Evolutionary conservation across 2,888 invertebrate genomes (phyloP), one percentile per base, ranked within the genome.

Genomic region (Acronicta aceris): DNA sequence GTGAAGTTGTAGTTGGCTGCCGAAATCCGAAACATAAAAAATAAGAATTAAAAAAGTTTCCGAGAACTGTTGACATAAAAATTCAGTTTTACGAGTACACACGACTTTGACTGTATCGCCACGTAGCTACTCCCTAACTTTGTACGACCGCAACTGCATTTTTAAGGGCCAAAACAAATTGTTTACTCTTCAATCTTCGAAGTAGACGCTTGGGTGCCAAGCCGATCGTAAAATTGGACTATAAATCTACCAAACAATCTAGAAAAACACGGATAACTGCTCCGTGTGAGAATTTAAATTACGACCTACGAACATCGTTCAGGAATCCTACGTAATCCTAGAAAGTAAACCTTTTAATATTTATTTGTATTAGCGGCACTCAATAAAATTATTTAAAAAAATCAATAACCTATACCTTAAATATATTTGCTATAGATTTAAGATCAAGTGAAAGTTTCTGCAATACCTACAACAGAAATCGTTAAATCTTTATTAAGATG

Each of bases 11-110:
- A 69, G 63, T 76, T 59, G 49, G 42, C 43, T 64, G 33, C n/a
- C 59, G 70, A 79, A 81, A 80, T 81, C 59, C 76, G 51, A 74
- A 79, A 81, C 81, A 82, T 84, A 86, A 85, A 86, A 82, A 76
- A 76, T 57, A 78, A 74, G 83, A 87, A 89, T 88, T 88, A 88
- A 89, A 90, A 90, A 90, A 89, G 78, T 90, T 90, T 82, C 63
- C 47, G 61, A 73, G 79, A 83, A 85, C 81, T 76, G 84, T 83
- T 83, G 83, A 84, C 86, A 86, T 90, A 88, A 89, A 88, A 87
- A 85, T 79, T 81, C 80, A 81, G 82, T 85, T 90, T 89, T 89
- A 89, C 84, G 88, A 84, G 72, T 79, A 81, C 66, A 65, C 52
- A n/a, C n/a, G n/a, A n/a, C n/a, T n/a, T n/a, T n/a, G 71, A 13